A percentile compares a stretch with the other conserved stretches of the same genome.
These are phyloP conservation scores for Drosophila robusta DNA, from an alignment of 2,888 invertebrate genomes.

Conservation along the genomic window DNA sequence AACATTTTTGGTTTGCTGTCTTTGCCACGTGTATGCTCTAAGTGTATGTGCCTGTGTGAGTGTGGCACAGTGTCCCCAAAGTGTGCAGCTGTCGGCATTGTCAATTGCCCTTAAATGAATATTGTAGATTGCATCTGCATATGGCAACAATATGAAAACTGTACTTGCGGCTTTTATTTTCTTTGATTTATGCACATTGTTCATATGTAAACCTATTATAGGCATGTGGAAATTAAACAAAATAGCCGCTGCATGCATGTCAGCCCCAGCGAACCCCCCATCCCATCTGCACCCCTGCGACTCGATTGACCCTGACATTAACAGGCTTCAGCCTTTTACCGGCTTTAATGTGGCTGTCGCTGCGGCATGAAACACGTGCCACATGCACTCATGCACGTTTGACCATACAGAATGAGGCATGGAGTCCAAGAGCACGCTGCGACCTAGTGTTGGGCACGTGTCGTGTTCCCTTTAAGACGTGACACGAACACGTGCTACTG, in stretches of 20 bases:
- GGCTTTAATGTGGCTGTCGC: slow-evolving; percentile 30
- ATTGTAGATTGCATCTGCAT: slow-evolving; percentile 40
- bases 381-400: slow-evolving; percentile 58
- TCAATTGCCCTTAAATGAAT: slow-evolving; percentile 61
- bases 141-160: slow-evolving; percentile 22
- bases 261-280: not conserved
- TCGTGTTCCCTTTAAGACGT: not conserved
- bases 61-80: slow-evolving; percentile 53
- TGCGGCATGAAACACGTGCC: slow-evolving; percentile 47
- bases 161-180: slow-evolving; percentile 28
- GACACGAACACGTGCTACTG: not conserved
- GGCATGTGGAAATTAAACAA: slow-evolving; percentile 44
- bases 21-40: slow-evolving; percentile 21
- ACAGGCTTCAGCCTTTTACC: slow-evolving; percentile 24
- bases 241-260: slow-evolving; percentile 46
- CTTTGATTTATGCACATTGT: slow-evolving; percentile 62
- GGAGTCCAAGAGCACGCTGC: not conserved
- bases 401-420: slow-evolving; percentile 52
- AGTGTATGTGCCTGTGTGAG: not conserved
- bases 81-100: slow-evolving; percentile 60
- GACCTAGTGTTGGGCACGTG: not conserved
- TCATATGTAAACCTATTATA: slow-evolving; percentile 21
- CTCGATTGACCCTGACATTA: slow-evolving; percentile 74
- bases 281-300: slow-evolving; percentile 14
- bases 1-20: slow-evolving; percentile 34